Percentiles rank a stretch among this genome's conserved stretches.
Evolutionary conservation across 2,113 vertebrate species (phyloP).

Genomic region (Merops nubicus): DNA sequence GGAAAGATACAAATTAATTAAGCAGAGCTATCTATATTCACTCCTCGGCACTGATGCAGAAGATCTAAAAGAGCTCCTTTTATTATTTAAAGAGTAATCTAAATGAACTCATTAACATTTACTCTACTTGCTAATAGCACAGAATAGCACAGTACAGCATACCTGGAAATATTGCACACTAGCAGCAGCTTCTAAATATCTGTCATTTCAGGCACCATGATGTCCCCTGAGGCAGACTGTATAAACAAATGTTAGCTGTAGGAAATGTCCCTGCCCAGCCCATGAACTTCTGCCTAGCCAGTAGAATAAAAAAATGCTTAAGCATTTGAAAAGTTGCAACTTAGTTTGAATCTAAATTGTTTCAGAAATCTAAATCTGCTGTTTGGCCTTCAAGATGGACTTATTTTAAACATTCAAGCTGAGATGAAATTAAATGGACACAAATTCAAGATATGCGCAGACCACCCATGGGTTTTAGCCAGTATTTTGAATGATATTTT

Average conservation of each 20-base stretch:
- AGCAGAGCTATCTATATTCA: not conserved
- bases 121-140: not conserved
- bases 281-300: not conserved
- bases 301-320: not conserved
- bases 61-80: not conserved
- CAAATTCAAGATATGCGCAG: not conserved
- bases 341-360: not conserved
- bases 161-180: not conserved
- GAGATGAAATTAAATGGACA: not conserved
- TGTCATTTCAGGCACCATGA: not conserved
- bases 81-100: not conserved
- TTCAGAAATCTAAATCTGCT: not conserved
- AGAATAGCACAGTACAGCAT: not conserved
- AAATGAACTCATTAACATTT: not conserved
- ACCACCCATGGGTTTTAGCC: not conserved
- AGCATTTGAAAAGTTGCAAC: not conserved
- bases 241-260: not conserved
- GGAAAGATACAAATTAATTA: not conserved
- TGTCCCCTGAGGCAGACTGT: not conserved
- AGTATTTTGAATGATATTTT: not conserved
- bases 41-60: not conserved
- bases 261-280: not conserved
- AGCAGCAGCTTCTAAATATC: not conserved
- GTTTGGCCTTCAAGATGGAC: not conserved
- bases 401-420: not conserved